These are phyloP conservation scores for Naso thynnoides DNA, from an alignment of 2,797 vertebrate genomes.

Conservation along the genomic window DNA sequence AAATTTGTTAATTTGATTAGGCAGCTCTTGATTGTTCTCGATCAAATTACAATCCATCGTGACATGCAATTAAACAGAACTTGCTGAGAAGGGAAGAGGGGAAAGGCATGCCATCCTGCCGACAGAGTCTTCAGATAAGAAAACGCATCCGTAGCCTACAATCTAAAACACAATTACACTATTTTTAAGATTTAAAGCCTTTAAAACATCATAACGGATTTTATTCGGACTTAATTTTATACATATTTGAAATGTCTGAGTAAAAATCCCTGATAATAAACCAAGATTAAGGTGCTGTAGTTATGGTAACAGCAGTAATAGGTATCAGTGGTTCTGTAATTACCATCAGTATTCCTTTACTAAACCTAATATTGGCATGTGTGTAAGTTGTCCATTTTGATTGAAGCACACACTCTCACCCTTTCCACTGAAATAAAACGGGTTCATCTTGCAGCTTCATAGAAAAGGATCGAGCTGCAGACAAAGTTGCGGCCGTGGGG, in stretches of 20 bases:
- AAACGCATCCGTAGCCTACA: neutral
- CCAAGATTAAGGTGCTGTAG: too few species aligned
- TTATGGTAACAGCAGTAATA: too few species aligned
- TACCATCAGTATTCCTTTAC: too few species aligned
- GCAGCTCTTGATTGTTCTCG: slow-evolving; percentile 90
- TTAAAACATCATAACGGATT: too few species aligned
- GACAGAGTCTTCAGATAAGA: neutral
- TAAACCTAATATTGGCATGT: too few species aligned
- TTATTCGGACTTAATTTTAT: neutral
- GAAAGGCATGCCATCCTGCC: neutral
- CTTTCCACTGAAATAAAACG: neutral
- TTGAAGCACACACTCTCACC: neutral
- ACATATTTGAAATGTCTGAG: neutral
- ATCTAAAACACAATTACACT: neutral
- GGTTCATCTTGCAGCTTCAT: neutral
- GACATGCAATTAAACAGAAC: slow-evolving; percentile 90
- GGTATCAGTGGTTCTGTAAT: too few species aligned
- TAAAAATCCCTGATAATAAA: too few species aligned
- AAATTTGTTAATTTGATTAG: slow-evolving; percentile 96
- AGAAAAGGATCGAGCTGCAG: too few species aligned
- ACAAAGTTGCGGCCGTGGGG: too few species aligned
- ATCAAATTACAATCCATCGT: slow-evolving; percentile 94
- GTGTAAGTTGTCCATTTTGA: neutral
- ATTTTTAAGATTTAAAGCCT: too few species aligned
- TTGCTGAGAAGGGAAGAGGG: slow-evolving; percentile 46